Percentiles rank a stretch among this genome's conserved stretches.
phyloP scores from a whole-genome alignment of 2,113 vertebrate species.

The Neogobius melanostomus region DNA sequence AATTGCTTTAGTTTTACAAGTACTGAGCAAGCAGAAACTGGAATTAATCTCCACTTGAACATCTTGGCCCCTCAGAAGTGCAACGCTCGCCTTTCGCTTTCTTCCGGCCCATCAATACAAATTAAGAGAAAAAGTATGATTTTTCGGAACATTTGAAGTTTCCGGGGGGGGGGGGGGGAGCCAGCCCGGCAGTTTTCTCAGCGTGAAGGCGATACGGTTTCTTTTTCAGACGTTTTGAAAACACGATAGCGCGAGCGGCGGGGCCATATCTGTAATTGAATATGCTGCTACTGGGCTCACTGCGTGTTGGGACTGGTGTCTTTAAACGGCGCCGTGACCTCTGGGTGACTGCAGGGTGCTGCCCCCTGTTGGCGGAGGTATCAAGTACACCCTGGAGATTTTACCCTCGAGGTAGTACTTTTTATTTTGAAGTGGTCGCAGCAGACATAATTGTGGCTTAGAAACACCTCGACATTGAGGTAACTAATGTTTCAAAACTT shows the following conservation, averaged over 20 bases:
- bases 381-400: neutral
- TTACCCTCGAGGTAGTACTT: too few relatives aligned
- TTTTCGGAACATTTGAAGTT: conserved; percentile 67
- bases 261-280: neutral
- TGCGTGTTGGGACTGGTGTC: too few relatives aligned
- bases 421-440: too few relatives aligned
- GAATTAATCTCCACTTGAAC: conserved; percentile 99
- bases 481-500: too few relatives aligned
- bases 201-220: neutral
- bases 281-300: neutral
- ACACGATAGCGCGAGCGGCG: neutral
- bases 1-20: conserved; percentile 99
- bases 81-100: conserved; percentile 89
- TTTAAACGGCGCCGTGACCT: neutral
- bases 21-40: conserved; percentile 99
- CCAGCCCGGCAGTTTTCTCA: conserved; percentile 30
- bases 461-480: too few relatives aligned
- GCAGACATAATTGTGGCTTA: too few relatives aligned
- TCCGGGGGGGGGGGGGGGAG: conserved; percentile 2
- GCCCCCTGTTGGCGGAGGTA: neutral
- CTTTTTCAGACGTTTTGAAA: conserved; percentile 1
- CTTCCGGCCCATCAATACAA: conserved; percentile 97
- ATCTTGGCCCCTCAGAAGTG: conserved; percentile 94
- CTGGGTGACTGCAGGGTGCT: neutral
- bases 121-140: conserved; percentile 90